Percentiles rank a stretch among this genome's conserved stretches.
These are phyloP conservation scores for Centrocercus urophasianus DNA, from an alignment of 2,113 vertebrate genomes.

Conservation along the genomic window DNA sequence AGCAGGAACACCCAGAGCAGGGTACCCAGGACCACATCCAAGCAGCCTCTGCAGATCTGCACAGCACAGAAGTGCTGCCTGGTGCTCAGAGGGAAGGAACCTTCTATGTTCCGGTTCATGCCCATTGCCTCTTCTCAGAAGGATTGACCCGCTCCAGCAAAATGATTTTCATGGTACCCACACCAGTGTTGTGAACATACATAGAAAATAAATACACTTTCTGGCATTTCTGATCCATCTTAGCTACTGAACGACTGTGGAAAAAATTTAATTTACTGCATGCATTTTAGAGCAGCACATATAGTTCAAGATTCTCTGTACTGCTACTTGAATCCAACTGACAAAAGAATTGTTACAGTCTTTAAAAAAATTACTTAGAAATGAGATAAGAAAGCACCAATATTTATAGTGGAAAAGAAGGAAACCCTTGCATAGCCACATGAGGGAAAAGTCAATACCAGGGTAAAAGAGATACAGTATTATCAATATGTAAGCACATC, in stretches of 20 bases:
- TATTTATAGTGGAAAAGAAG: neutral
- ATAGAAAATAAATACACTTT: neutral
- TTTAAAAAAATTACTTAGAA: neutral
- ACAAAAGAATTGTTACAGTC: neutral
- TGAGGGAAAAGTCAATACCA: neutral
- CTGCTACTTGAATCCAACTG: neutral
- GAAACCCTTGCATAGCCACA: neutral
- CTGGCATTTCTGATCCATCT: neutral
- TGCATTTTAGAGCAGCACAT: neutral
- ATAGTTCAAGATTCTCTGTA: neutral
- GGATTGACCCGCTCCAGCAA: no score
- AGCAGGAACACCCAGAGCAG: no score
- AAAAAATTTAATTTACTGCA: neutral
- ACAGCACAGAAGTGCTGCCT: no score
- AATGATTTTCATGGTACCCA: neutral
- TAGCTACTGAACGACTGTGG: neutral
- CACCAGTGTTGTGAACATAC: no score
- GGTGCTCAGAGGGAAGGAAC: no score
- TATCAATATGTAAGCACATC: fast-evolving
- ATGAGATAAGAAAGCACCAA: neutral
- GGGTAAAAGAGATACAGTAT: neutral
- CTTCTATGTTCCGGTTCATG: no score
- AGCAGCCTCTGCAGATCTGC: no score
- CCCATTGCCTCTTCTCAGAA: neutral
- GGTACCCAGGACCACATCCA: no score